Evolutionary conservation across 2,888 invertebrate genomes (phyloP).

Genomic region (Nomada fucata): DNA sequence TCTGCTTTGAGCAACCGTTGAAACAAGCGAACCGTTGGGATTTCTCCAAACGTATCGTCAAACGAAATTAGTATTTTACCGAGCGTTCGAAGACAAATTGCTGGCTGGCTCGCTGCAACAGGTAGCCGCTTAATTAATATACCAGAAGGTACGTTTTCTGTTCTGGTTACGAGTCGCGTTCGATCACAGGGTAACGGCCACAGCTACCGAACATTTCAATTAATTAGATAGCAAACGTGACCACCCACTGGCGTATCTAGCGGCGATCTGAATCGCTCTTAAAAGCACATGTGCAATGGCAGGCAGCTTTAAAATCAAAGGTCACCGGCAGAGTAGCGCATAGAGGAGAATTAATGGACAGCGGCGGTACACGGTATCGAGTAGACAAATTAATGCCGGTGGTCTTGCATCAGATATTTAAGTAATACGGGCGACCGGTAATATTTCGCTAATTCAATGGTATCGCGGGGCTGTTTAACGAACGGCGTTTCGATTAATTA

Average conservation of each 20-base stretch:
- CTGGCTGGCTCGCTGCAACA: conserved; percentile 8
- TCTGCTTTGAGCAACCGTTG: not conserved
- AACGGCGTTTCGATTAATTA: conserved; percentile 45
- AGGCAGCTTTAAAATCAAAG: conserved; percentile 43
- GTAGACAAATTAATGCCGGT: conserved; percentile 46
- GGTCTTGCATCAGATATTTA: conserved; percentile 18
- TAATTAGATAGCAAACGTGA: conserved; percentile 63
- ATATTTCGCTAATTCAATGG: conserved; percentile 49
- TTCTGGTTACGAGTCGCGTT: conserved; percentile 41
- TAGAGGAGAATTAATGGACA: conserved; percentile 41
- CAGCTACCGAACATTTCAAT: conserved; percentile 58
- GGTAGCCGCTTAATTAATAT: conserved; percentile 56
- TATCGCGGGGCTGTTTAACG: conserved; percentile 14
- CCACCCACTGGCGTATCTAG: conserved; percentile 61
- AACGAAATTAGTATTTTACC: conserved; percentile 56
- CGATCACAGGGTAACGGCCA: conserved; percentile 51
- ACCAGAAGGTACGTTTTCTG: conserved; percentile 46
- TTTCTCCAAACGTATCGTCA: conserved; percentile 27
- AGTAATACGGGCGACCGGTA: conserved; percentile 23
- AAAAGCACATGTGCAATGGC: conserved; percentile 1
- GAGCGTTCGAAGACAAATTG: conserved; percentile 54
- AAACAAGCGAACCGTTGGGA: not conserved
- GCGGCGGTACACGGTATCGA: not conserved
- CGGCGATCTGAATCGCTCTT: conserved; percentile 49
- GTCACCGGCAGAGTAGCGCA: conserved; percentile 43